phyloP scores from a whole-genome alignment of 1,140 invertebrate species.

The Homarus americanus region DNA sequence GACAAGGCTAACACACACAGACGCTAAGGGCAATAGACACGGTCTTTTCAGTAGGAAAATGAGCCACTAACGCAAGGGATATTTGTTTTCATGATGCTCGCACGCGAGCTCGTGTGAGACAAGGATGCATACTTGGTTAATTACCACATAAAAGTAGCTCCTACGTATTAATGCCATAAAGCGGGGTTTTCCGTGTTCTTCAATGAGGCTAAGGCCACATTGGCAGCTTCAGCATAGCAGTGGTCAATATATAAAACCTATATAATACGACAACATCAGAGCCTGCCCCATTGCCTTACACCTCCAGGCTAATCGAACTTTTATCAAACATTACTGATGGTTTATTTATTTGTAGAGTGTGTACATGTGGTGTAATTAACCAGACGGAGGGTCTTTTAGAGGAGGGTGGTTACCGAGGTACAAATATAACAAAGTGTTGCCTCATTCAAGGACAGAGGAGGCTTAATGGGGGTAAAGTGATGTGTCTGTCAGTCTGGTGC shows the following conservation, averaged over 20 bases:
- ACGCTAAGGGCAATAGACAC: neutral
- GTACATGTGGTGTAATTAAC: neutral
- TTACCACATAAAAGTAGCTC: neutral
- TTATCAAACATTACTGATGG: neutral
- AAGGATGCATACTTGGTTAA: neutral
- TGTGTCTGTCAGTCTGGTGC: neutral
- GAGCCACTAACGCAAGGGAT: neutral
- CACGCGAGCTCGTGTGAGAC: neutral
- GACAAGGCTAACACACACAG: neutral
- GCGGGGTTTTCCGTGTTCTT: neutral
- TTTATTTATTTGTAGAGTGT: neutral
- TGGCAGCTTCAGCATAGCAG: neutral
- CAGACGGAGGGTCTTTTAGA: neutral
- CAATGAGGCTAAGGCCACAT: neutral
- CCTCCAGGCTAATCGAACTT: neutral
- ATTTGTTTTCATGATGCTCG: neutral
- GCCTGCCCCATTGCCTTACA: neutral
- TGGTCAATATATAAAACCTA: conserved; percentile 34
- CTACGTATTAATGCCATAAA: neutral
- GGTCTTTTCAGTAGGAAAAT: neutral
- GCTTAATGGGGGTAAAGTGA: neutral
- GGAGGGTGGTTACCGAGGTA: neutral
- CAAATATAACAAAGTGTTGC: neutral
- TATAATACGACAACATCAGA: neutral
- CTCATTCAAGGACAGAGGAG: neutral